Evolutionary conservation across 2,113 vertebrate species (phyloP), one percentile per base, ranked within the genome.

Genomic region (Psettodes erumei): DNA sequence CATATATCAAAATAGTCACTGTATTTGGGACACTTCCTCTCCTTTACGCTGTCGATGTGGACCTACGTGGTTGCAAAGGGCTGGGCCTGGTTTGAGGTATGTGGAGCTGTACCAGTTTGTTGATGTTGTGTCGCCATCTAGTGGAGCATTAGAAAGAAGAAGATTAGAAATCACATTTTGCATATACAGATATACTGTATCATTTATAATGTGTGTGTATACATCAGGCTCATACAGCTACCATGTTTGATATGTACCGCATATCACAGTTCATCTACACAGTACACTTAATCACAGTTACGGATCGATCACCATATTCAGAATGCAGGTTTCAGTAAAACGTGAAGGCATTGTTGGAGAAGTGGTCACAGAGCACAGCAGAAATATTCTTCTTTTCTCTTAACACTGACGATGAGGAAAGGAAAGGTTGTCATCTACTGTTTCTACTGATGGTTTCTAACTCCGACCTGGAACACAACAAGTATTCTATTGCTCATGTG

Each of bases 11-110:
- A 18, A 40, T 11, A 10, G 0, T 53, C 6, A 1, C 3, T n/a
- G 6, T 53, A 27, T 91, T 93, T 90, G 68, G 93, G 92, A 92
- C 93, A 90, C 55, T 79, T 7, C 19, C 0, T 32, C 6, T 73
- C 1, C 76, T 91, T 94, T 93, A 88, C 92, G 92, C 82, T 93
- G 93, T 89, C 90, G 91, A 94, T 94, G 93, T 94, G 93, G 93
- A 92, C 80, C 79, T 77, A 27, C 30, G 79, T 81, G 60, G 82
- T 92, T 79, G 79, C 83, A 78, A 85, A 27, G 84, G 81, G 83
- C 63, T 63, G 77, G 83, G 32, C 32, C 51, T 10, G 23, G 53
- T 65, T 51, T 38, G 33, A 4, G 33, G 23, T 48, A 32, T n/a
- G n/a, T n/a, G n/a, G 51, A 3, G 30, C 25, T 16, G 6, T 21